phyloP scores from a whole-genome alignment of 2,113 vertebrate species.

The Melanerpes formicivorus region DNA sequence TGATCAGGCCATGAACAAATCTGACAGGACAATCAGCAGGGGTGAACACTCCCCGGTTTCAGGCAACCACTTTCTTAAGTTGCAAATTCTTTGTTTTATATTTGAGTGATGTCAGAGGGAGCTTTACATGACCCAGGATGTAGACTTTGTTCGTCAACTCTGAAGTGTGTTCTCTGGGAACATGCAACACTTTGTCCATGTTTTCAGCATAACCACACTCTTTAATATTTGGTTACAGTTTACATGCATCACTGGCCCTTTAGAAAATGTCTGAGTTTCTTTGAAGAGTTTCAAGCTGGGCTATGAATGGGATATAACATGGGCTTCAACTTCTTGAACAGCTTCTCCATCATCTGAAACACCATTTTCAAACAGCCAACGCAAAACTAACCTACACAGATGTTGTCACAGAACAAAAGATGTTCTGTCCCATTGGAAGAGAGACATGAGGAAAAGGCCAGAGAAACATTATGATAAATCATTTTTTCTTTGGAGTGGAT shows the following conservation, averaged over 20 bases:
- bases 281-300: not conserved
- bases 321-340: not conserved
- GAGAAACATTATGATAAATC: not conserved
- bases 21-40: not conserved
- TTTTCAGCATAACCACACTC: not conserved
- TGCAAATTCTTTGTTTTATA: not conserved
- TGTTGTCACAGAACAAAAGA: not conserved
- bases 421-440: not conserved
- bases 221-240: not conserved
- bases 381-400: not conserved
- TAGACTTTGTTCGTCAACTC: not conserved
- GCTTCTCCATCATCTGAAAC: not conserved
- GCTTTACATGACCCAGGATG: not conserved
- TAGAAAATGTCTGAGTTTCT: not conserved
- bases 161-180: not conserved
- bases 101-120: not conserved
- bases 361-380: not conserved
- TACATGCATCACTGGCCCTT: not conserved
- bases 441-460: not conserved
- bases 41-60: not conserved
- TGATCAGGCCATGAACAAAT: not conserved
- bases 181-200: not conserved
- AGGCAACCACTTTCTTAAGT: not conserved
- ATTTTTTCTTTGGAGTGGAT: not conserved
- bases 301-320: not conserved